Percentiles rank a stretch among this genome's conserved stretches.
phyloP scores from a whole-genome alignment of 2,113 vertebrate genomes.

The Tringa solitaria region DNA sequence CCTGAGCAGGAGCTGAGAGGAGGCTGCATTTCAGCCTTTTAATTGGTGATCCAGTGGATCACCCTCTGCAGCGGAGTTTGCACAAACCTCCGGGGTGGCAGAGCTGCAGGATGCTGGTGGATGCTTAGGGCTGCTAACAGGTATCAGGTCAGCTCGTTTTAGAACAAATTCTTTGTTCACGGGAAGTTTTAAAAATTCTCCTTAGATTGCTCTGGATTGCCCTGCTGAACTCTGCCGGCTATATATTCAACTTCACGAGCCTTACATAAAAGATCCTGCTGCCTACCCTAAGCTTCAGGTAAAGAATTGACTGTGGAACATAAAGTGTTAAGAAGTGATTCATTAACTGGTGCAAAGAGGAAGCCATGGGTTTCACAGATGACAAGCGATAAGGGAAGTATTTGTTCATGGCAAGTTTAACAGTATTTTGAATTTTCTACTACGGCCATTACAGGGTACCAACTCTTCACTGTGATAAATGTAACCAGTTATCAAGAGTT shows the following conservation, averaged over 20 bases:
- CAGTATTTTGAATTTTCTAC: background rate
- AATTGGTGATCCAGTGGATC: background rate
- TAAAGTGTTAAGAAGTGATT: background rate
- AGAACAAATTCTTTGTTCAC: background rate
- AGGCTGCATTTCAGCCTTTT: background rate
- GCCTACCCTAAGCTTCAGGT: constrained; percentile 94
- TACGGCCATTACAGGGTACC: background rate
- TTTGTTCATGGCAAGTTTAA: background rate
- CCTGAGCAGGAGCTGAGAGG: background rate
- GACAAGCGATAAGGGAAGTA: background rate
- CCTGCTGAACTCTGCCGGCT: constrained; percentile 81
- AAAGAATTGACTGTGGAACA: background rate
- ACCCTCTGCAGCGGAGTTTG: background rate
- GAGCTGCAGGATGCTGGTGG: background rate
- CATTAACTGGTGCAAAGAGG: background rate
- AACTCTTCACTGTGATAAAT: background rate
- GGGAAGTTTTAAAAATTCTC: background rate
- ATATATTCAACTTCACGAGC: constrained; percentile 85
- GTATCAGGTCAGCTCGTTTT: background rate
- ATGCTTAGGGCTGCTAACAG: background rate
- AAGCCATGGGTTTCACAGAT: background rate
- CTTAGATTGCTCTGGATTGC: constrained; percentile 88
- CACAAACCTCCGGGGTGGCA: background rate
- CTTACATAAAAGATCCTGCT: constrained; percentile 90
- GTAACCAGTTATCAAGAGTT: background rate